phyloP scores from a whole-genome alignment of 2,797 vertebrate species.

The Centroberyx gerrardi region DNA sequence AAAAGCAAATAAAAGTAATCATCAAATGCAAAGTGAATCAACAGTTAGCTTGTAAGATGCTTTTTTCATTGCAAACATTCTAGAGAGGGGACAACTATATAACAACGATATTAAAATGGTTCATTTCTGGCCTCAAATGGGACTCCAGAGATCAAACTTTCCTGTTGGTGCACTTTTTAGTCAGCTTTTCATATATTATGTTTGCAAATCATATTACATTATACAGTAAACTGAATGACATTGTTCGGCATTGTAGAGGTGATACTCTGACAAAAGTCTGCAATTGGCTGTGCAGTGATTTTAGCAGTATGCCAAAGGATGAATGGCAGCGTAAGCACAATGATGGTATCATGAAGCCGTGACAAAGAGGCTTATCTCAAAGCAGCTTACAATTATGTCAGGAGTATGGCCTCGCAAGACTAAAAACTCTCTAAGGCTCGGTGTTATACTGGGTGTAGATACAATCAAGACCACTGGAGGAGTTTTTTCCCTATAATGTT shows the following conservation, averaged over 20 bases:
- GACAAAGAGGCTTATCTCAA: slow-evolving; percentile 74
- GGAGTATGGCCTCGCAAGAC: slow-evolving; percentile 48
- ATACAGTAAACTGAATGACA: neutral
- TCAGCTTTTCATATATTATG: no score
- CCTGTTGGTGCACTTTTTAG: neutral
- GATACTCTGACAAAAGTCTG: slow-evolving; percentile 46
- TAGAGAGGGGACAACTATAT: no score
- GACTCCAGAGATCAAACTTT: no score
- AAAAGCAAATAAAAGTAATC: no score
- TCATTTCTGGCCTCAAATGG: no score
- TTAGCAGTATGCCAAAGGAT: neutral
- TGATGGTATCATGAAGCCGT: slow-evolving; percentile 63
- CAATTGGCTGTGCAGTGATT: slow-evolving; percentile 41
- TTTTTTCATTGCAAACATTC: no score
- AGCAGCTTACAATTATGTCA: slow-evolving; percentile 67
- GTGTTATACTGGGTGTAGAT: slow-evolving; percentile 31
- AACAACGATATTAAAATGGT: no score
- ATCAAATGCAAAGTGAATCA: neutral
- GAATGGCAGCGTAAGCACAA: slow-evolving; percentile 60
- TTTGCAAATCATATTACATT: no score
- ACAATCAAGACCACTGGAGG: slow-evolving; percentile 19
- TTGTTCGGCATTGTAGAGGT: neutral
- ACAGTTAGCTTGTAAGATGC: neutral
- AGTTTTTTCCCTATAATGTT: slow-evolving; percentile 19
- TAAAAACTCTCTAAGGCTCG: slow-evolving; percentile 32